A percentile compares a stretch with the other conserved stretches of the same genome.
phyloP scores from a whole-genome alignment of 2,113 vertebrate species.

The Halichoeres trimaculatus region DNA sequence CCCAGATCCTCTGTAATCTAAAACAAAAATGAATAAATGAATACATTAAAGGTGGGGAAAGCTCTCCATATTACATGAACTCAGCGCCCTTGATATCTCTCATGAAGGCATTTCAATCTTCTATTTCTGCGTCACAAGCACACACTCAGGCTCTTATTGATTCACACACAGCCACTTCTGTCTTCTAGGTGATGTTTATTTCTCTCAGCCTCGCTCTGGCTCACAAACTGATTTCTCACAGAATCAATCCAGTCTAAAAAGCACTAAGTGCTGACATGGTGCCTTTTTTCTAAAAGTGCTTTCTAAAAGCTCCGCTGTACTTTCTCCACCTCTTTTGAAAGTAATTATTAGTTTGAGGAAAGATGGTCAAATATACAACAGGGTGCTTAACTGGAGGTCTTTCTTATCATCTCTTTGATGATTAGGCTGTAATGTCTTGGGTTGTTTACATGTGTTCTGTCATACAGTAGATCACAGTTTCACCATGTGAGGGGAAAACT shows the following conservation, averaged over 20 bases:
- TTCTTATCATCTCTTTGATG: not conserved
- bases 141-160: not conserved
- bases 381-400: not conserved
- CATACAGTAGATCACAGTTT: no score
- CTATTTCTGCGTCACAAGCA: not conserved
- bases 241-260: constrained; percentile 16
- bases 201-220: not conserved
- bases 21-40: constrained; percentile 39
- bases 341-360: not conserved
- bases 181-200: not conserved
- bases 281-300: constrained; percentile 26
- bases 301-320: constrained; percentile 12
- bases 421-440: no score
- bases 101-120: not conserved
- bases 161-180: not conserved
- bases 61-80: constrained; percentile 18
- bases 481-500: no score
- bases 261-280: constrained; percentile 31
- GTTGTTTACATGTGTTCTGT: no score
- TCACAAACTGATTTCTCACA: constrained; percentile 4
- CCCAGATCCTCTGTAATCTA: constrained; percentile 40
- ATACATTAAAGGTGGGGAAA: constrained; percentile 37
- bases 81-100: not conserved
- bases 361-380: not conserved
- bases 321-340: not conserved